Evolutionary conservation across 2,888 invertebrate genomes (phyloP).

Genomic region (Orchesella flavescens): DNA sequence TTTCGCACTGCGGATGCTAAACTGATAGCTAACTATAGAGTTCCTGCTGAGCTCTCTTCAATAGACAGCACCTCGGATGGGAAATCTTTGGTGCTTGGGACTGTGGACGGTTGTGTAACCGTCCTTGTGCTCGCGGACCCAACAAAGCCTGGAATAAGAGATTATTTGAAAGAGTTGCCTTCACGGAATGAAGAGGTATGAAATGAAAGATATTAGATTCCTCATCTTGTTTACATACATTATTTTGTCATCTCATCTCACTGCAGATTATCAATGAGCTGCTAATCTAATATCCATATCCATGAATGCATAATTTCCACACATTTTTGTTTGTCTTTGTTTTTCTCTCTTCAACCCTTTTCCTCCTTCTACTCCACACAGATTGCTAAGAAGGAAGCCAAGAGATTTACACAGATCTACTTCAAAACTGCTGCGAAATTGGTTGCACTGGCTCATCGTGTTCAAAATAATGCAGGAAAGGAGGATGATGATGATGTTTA

Average conservation of each 20-base stretch:
- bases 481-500: conserved; percentile 36
- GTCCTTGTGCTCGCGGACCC: conserved; percentile 82
- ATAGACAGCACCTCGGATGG: conserved; percentile 90
- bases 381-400: conserved; percentile 65
- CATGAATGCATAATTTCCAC: conserved; percentile 16
- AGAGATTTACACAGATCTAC: conserved; percentile 66
- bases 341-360: neutral
- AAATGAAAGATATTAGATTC: neutral
- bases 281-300: conserved; percentile 52
- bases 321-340: neutral
- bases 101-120: conserved; percentile 91
- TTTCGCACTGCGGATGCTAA: conserved; percentile 86
- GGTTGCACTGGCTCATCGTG: conserved; percentile 68
- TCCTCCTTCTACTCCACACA: conserved; percentile 46
- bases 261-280: conserved; percentile 32
- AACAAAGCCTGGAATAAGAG: conserved; percentile 78
- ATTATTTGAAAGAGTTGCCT: conserved; percentile 81
- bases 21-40: conserved; percentile 92
- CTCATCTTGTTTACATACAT: conserved; percentile 6
- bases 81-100: conserved; percentile 87
- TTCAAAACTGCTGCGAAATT: conserved; percentile 71
- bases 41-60: conserved; percentile 91
- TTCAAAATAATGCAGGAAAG: conserved; percentile 39
- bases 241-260: neutral
- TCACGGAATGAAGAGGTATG: conserved; percentile 82